Base-by-base conservation (phyloP, 2,888 invertebrate genomes). In the Mimachlamys varia region DNA sequence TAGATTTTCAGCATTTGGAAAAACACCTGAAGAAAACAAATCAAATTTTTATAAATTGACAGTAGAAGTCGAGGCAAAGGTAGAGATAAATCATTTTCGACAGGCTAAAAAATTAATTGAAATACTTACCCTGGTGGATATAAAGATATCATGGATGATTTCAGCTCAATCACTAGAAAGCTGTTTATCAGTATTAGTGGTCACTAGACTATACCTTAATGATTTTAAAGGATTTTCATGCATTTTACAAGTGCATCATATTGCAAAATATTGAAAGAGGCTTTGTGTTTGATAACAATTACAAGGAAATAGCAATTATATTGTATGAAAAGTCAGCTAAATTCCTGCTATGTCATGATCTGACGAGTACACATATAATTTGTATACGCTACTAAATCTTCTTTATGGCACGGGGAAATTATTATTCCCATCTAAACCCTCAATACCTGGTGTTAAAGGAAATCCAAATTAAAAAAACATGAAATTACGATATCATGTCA, bases 381-480 rank as follows among this genome's bases (percentile, higher is more conserved):
- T 33, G 76, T 76, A 33, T 13, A 22, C 27, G 33, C 33, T 76
- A 27, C 76, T 33, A 33, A 19, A 53, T 33, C 27, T 76, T 76
- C 76, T 76, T 76, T 76, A 76, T 76, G 33, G 10, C 17, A 76
- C 76, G 12, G 76, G n/a, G 5, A 76, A 27, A 76, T 76, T 33
- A 76, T 76, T 76, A 76, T 76, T 27, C 27, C 76, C 76, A 76
- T 76, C 76, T 76, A 76, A 76, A 27, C 27, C 76, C 33, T 76
- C 76, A 76, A 33, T 76, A 22, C 27, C 2, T 27, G 4, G 76
- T 33, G 4, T 76, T 76, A 76, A 76, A 76, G 76, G 33, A 22
- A 27, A 33, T 76, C 76, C 0, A 10, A 76, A 76, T 76, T 76
- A 76, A 76, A 76, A 76, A 76, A 13, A 27, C 76, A 76, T 58